Conservation (phyloP, 1,140 invertebrate genomes). For the Oncopodura yosiiana region DNA sequence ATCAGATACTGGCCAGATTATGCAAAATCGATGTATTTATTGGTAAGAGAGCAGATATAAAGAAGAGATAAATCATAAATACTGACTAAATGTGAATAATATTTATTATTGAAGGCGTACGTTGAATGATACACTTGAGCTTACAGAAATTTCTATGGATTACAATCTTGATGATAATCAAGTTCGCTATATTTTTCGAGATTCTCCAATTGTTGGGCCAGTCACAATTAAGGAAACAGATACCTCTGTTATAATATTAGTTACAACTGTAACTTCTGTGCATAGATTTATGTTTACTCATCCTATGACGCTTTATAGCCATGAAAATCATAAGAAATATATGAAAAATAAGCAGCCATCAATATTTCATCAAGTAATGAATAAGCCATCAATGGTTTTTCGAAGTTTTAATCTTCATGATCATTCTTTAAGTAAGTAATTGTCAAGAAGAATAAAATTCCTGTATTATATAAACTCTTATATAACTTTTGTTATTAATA, state of each 20-base stretch:
- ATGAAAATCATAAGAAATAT: conserved; percentile 17
- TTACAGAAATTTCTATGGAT: conserved; percentile 31
- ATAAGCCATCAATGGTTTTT: conserved; percentile 22
- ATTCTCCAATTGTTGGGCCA: conserved; percentile 33
- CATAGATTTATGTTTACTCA: conserved; percentile 30
- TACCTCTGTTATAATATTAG: conserved; percentile 21
- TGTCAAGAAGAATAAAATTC: no score
- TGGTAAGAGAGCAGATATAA: conserved; percentile 7
- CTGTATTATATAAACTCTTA: no score
- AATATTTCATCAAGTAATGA: conserved; percentile 28
- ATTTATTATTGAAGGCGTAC: conserved; percentile 21
- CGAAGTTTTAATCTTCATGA: conserved; percentile 26
- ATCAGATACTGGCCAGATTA: conserved; percentile 10
- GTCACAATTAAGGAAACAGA: conserved; percentile 33
- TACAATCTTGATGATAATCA: conserved; percentile 32
- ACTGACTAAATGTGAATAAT: neutral
- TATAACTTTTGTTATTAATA: no score
- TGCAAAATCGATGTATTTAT: conserved; percentile 31
- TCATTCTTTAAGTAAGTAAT: conserved; percentile 27
- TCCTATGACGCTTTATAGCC: conserved; percentile 16
- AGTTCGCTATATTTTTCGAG: conserved; percentile 29
- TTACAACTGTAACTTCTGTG: conserved; percentile 30
- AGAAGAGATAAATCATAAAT: neutral
- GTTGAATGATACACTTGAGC: conserved; percentile 29
- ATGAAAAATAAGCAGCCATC: conserved; percentile 27